A percentile compares a stretch with the other conserved stretches of the same genome.
These are phyloP conservation scores for Tachycineta bicolor DNA, from an alignment of 2,113 vertebrate genomes.

Conservation along the genomic window DNA sequence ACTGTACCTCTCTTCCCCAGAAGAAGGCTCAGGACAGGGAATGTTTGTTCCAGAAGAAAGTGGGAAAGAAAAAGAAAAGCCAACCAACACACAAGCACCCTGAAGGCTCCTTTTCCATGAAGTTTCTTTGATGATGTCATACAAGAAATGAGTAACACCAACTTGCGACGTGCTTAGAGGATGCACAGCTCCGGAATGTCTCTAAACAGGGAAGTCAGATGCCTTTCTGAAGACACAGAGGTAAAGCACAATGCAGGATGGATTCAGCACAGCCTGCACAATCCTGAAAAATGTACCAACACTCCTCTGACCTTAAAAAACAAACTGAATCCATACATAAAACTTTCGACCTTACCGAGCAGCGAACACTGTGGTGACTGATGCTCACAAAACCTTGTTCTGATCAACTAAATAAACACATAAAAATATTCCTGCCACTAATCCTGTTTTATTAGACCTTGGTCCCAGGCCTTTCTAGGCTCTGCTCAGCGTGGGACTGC, in stretches of 20 bases:
- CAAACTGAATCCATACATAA: neutral
- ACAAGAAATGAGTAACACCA: neutral
- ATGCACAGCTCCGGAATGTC: neutral
- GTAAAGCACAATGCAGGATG: neutral
- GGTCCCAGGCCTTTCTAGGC: neutral
- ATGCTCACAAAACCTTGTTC: neutral
- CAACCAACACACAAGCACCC: neutral
- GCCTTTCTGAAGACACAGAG: neutral
- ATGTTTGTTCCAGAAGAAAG: neutral
- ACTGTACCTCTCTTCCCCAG: neutral
- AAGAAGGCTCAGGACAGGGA: neutral
- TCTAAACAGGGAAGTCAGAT: neutral
- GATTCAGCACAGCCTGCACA: neutral
- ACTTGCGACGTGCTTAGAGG: neutral
- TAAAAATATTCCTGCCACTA: neutral
- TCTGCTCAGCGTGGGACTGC: neutral
- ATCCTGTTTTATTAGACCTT: neutral
- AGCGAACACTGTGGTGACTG: accelerated
- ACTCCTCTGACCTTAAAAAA: neutral
- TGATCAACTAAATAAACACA: neutral
- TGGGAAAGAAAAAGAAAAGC: neutral
- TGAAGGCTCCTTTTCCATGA: neutral
- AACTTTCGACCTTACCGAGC: neutral
- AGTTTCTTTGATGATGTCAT: neutral
- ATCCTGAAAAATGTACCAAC: neutral